phyloP scores from a whole-genome alignment of 1,140 invertebrate species.

The Drosophila carrolli region DNA sequence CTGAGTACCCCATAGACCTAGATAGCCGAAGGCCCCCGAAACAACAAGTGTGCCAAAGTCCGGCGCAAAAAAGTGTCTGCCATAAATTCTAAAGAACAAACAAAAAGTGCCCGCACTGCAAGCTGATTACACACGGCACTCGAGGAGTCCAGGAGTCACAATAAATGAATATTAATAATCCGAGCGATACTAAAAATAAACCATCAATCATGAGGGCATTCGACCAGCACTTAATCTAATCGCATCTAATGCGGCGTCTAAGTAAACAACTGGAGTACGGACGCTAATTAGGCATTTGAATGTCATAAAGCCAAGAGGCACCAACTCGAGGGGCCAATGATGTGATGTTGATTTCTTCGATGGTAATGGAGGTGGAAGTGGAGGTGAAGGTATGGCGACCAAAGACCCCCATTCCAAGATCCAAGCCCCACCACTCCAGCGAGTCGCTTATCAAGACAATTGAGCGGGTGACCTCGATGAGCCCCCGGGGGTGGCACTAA shows the following conservation, averaged over 20 bases:
- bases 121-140: conserved; percentile 38
- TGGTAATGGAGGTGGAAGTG: not conserved
- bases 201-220: conserved; percentile 70
- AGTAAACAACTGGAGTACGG: conserved; percentile 68
- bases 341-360: conserved; percentile 11
- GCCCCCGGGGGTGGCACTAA: conserved; percentile 44
- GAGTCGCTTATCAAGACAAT: conserved; percentile 55
- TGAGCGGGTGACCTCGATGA: conserved; percentile 70
- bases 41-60: conserved; percentile 48
- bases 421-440: conserved; percentile 9
- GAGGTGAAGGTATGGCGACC: conserved; percentile 3
- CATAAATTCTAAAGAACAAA: conserved; percentile 32
- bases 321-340: not conserved
- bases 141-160: conserved; percentile 47
- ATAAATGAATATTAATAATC: conserved; percentile 74
- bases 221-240: conserved; percentile 67
- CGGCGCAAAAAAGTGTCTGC: conserved; percentile 33
- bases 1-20: conserved; percentile 28
- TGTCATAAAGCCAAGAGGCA: conserved; percentile 47
- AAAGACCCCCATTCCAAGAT: conserved; percentile 11
- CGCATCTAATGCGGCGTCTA: conserved; percentile 71
- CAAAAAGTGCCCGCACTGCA: conserved; percentile 17
- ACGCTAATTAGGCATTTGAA: conserved; percentile 45
- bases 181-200: conserved; percentile 73
- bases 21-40: conserved; percentile 46